A percentile compares a stretch with the other conserved stretches of the same genome.
Conservation (phyloP, 2,888 invertebrate genomes). For the Nomada ruficornis region DNA sequence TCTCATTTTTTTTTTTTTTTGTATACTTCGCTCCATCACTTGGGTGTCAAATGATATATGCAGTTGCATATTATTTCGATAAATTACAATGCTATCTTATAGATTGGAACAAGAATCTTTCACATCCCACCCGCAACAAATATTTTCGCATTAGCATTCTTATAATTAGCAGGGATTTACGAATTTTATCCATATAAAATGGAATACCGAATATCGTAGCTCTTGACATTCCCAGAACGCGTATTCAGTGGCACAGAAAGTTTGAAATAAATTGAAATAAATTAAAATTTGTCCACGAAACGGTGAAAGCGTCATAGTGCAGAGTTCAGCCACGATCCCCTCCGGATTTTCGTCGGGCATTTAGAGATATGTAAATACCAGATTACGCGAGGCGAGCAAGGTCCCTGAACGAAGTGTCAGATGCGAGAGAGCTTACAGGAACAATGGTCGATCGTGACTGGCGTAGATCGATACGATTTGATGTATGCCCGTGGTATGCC, state of each 20-base stretch:
- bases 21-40: background rate
- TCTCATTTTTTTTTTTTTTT: background rate
- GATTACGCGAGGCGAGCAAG: conserved; percentile 63
- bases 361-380: conserved; percentile 64
- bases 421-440: conserved; percentile 53
- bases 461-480: conserved; percentile 64
- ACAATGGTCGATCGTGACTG: conserved; percentile 69
- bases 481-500: conserved; percentile 37
- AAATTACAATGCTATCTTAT: background rate
- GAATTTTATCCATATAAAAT: no score
- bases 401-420: conserved; percentile 52
- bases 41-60: background rate
- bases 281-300: background rate
- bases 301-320: background rate
- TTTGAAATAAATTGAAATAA: background rate
- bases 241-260: no score
- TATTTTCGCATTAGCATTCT: background rate
- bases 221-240: no score
- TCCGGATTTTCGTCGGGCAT: conserved; percentile 20
- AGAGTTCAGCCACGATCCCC: background rate
- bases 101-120: background rate
- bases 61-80: background rate
- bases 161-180: no score
- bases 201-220: no score
- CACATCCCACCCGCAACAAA: background rate